Evolutionary conservation across 2,888 invertebrate species (phyloP).

Genomic region (Ornithoptera alexandrae): DNA sequence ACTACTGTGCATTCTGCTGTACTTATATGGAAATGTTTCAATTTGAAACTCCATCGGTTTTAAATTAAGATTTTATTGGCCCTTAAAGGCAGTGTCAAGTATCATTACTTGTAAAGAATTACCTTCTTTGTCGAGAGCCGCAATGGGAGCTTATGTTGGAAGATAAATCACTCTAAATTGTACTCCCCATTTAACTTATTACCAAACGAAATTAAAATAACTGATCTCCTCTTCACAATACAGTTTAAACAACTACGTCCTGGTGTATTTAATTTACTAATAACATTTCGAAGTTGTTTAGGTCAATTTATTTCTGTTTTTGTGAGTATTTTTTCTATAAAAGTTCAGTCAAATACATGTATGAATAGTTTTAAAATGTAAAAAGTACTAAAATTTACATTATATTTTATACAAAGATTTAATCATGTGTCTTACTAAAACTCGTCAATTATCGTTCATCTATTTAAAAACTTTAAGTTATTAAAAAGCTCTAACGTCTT

Average conservation of each 20-base stretch:
- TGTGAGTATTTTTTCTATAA: background rate
- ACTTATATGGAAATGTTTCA: slow-evolving; percentile 4
- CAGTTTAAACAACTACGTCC: background rate
- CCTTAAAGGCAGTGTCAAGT: slow-evolving; percentile 19
- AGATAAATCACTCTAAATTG: slow-evolving; percentile 2
- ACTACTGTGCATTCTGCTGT: background rate
- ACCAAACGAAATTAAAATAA: background rate
- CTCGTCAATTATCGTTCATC: too few relatives aligned
- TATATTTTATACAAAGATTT: too few relatives aligned
- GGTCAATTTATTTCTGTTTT: background rate
- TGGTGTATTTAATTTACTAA: background rate
- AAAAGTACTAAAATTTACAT: too few relatives aligned
- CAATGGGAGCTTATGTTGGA: background rate
- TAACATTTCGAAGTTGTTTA: background rate
- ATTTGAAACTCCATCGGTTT: slow-evolving; percentile 12
- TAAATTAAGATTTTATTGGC: slow-evolving; percentile 24
- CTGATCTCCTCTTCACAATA: background rate
- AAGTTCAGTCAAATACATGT: background rate
- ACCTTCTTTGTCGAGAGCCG: slow-evolving; percentile 14
- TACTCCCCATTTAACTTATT: background rate
- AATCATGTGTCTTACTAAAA: too few relatives aligned
- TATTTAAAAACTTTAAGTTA: background rate
- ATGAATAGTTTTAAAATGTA: background rate
- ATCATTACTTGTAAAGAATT: slow-evolving; percentile 14
- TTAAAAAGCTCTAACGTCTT: background rate